Conservation (phyloP, 2,113 vertebrate species). For the Rhinogobius similis region DNA sequence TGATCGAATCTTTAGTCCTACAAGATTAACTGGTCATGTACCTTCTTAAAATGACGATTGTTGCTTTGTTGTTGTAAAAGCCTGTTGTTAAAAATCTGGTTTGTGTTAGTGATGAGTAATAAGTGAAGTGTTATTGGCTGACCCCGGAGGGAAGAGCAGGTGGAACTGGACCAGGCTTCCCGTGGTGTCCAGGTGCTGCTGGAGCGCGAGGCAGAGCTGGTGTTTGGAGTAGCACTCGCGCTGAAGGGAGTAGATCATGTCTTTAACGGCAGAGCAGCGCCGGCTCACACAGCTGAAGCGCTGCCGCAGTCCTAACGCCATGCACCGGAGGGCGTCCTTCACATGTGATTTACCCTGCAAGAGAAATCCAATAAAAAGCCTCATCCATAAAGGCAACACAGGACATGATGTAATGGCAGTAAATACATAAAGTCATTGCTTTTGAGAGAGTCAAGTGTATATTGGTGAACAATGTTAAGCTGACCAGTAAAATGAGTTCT, state of each 20-base stretch:
- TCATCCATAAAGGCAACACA: neutral
- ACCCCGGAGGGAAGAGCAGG: constrained; percentile 92
- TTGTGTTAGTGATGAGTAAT: too few relatives aligned
- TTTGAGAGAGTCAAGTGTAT: neutral
- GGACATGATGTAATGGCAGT: neutral
- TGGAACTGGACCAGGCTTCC: constrained; percentile 96
- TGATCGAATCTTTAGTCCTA: too few relatives aligned
- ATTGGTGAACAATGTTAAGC: neutral
- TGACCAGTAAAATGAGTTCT: too few relatives aligned
- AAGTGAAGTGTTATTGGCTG: constrained; percentile 63
- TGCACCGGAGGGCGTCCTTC: constrained; percentile 91
- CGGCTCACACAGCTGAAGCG: constrained; percentile 94
- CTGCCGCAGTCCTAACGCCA: constrained; percentile 90
- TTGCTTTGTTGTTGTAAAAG: too few relatives aligned
- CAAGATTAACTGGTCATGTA: too few relatives aligned
- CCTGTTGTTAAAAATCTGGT: too few relatives aligned
- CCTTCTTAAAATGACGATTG: too few relatives aligned
- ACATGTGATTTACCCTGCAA: constrained; percentile 93
- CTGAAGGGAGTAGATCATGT: constrained; percentile 92
- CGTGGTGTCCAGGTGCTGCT: constrained; percentile 87
- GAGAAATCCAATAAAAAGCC: neutral
- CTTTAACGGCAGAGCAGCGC: constrained; percentile 90
- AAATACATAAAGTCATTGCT: too few relatives aligned
- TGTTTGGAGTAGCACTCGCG: constrained; percentile 94
- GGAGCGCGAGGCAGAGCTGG: constrained; percentile 86